Base-by-base conservation (phyloP, 2,888 invertebrate genomes). In the Trachelus troglodyta region DNA sequence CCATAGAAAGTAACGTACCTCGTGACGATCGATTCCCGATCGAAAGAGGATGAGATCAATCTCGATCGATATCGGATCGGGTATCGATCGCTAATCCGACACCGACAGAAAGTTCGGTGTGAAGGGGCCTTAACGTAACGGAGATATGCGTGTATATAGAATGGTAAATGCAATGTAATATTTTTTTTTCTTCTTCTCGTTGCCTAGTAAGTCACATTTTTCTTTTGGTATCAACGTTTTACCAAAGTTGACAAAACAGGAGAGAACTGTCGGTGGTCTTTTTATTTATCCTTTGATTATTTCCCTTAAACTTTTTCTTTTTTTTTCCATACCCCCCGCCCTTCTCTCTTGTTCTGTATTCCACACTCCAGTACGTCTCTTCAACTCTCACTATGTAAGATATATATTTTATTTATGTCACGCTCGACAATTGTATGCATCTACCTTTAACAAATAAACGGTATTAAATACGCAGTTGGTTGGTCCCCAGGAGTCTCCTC, bases 371-470 rank as follows among this genome's bases (percentile, higher is more conserved):
- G 40, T 30, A 69, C 56, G 73, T 68, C 56, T 56, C 23, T 56
- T 23, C 56, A 23, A 56, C 80, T 79, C 79, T 86, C 84, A 80
- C 79, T 81, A 79, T 87, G 87, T 87, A 87, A 87, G 79, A 86
- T 86, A 85, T 82, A 85, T 83, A 85, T 85, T 85, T 86, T 87
- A 85, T 84, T 85, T 87, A 87, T 85, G 80, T 83, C 82, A 78
- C 81, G 75, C 69, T 56, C 79, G 75, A 81, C 78, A 82, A 77
- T 80, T 83, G 83, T 84, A 84, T 82, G 81, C 80, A 79, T 83
- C 82, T 80, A 76, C 40, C 56, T 69, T 40, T 74, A 56, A 76
- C 69, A 31, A 74, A 79, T 76, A 76, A 79, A 79, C 76, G 76
- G 79, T 74, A 73, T 76, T 74, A 40, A 79, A 74, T 69, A 71